Conservation (phyloP, 2,888 invertebrate genomes). For the Xestia sexstrigata region DNA sequence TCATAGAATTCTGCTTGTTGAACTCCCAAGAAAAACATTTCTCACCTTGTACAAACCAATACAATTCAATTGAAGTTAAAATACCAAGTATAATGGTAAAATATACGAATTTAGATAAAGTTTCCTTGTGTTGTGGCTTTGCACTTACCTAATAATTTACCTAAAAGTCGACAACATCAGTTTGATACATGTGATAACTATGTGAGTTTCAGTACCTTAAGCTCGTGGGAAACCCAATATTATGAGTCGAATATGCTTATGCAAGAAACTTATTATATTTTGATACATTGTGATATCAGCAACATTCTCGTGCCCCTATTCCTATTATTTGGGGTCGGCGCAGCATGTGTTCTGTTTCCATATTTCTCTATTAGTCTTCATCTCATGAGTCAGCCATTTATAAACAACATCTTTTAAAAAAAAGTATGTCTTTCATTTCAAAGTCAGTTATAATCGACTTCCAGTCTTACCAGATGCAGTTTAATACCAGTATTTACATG, state of each 20-base stretch:
- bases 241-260: background rate
- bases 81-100: background rate
- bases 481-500: background rate
- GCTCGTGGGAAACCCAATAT: background rate
- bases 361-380: background rate
- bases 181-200: background rate
- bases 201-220: background rate
- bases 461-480: background rate
- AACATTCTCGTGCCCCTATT: background rate
- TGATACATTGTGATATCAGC: background rate
- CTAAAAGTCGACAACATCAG: slow-evolving; percentile 9
- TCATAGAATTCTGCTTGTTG: slow-evolving; percentile 1
- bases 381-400: background rate
- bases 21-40: slow-evolving; percentile 20
- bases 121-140: slow-evolving; percentile 1
- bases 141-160: slow-evolving; percentile 27
- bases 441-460: background rate
- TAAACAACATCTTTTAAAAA: background rate
- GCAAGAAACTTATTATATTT: background rate
- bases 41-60: background rate
- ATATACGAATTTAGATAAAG: background rate
- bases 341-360: background rate
- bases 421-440: too few species aligned
- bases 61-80: slow-evolving; percentile 17
- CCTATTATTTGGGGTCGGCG: too few species aligned